Conservation (phyloP, 2,113 vertebrate species). For the Dromiciops gliroides region DNA sequence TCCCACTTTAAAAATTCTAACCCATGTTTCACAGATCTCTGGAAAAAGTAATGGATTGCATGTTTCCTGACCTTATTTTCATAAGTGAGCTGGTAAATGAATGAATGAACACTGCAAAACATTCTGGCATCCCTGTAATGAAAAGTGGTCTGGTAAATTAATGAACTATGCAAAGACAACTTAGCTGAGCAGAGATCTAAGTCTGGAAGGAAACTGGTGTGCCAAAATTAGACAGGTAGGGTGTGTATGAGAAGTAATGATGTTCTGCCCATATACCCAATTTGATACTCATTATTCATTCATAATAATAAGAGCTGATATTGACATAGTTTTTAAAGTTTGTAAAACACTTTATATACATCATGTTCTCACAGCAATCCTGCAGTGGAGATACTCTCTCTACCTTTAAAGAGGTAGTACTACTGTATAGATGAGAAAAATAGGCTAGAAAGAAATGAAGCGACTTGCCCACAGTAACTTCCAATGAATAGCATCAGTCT, state of each 20-base stretch:
- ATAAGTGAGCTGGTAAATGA: neutral
- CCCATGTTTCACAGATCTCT: neutral
- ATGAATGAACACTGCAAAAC: neutral
- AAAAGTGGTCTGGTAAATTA: neutral
- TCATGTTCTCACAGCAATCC: neutral
- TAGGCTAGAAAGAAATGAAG: neutral
- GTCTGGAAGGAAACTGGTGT: neutral
- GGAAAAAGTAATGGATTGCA: neutral
- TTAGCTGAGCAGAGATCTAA: neutral
- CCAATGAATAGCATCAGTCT: neutral
- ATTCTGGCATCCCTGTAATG: neutral
- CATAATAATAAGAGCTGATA: neutral
- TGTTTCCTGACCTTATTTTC: neutral
- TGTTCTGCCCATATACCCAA: neutral
- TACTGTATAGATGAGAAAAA: neutral
- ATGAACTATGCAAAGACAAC: neutral
- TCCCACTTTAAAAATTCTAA: neutral
- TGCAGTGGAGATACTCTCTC: neutral
- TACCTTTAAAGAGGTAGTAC: too few species aligned
- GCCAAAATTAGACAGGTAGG: neutral
- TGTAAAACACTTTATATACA: neutral
- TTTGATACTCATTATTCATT: neutral
- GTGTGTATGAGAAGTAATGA: neutral
- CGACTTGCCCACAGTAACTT: neutral
- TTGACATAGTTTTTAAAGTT: neutral